Base-by-base conservation (phyloP, 2,797 vertebrate species). In the Aplochiton taeniatus region DNA sequence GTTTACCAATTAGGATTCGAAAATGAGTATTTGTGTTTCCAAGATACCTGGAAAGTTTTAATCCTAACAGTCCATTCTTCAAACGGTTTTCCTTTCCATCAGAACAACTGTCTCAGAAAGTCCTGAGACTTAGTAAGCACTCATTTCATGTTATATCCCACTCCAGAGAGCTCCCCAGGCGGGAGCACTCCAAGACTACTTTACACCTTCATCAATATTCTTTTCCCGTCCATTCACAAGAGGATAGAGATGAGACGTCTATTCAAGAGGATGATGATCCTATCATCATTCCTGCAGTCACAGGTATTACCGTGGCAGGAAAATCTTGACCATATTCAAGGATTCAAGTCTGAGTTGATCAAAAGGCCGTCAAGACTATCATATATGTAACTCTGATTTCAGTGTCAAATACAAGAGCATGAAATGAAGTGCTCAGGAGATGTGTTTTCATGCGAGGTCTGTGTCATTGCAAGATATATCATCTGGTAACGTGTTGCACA, bases 41-140 rank as follows among this genome's bases (percentile, higher is more conserved):
- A 31, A 31, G 31, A 31, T 31, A 31, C 3, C 20, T 68, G 66
- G 64, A 71, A 78, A 68, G 63, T 70, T 72, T 74, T 72, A 78
- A 74, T 76, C 49, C 49, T 43, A 45, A 48, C 11, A 0, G 61
- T 49, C 53, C 46, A 14, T 19, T 50, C 10, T n/a, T 57, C 45
- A 70, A 64, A 71, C 57, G 50, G 61, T 49, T 65, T 63, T 66
- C 60, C 53, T 78, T 77, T 65, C 59, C 65, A 80, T 77, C 74
- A 75, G 53, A 70, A 51, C 31, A 58, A 72, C 70, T 78, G 76
- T 82, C 75, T 73, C 55, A 75, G 61, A 66, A 75, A 83, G 66
- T 77, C 72, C 70, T 68, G 57, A 78, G 68, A 84, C 87, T 86
- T 80, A 88, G 87, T 86, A 85, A 87, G 84, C 80, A 85, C 76